phyloP scores from a whole-genome alignment of 2,888 invertebrate species.

The Drosophila pegasa region DNA sequence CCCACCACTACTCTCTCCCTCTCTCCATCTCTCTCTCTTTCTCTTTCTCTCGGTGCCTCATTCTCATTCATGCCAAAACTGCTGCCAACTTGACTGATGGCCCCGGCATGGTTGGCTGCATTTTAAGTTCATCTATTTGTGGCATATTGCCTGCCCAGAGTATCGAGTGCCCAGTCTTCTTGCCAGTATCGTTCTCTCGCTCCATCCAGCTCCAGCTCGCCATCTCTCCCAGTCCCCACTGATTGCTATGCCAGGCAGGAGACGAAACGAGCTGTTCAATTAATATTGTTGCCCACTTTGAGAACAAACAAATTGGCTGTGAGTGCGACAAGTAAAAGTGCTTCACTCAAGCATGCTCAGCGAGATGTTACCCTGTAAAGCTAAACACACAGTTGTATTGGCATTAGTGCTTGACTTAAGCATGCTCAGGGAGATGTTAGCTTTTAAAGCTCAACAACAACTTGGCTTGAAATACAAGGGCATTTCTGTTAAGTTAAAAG shows the following conservation, averaged over 20 bases:
- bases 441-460: too few relatives aligned
- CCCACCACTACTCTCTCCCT: conserved; percentile 36
- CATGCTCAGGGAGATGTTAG: too few relatives aligned
- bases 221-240: not conserved
- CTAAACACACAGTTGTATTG: too few relatives aligned
- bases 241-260: conserved; percentile 51
- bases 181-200: not conserved
- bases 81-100: conserved; percentile 71
- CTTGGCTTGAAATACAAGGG: too few relatives aligned
- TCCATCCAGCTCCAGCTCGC: too few relatives aligned
- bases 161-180: conserved; percentile 6
- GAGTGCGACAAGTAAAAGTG: conserved; percentile 20
- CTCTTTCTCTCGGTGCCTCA: conserved; percentile 48
- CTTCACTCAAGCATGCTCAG: conserved; percentile 23
- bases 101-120: conserved; percentile 80
- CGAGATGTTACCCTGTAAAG: not conserved
- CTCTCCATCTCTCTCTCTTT: not conserved
- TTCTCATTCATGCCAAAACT: conserved; percentile 75
- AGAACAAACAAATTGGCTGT: conserved; percentile 55
- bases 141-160: conserved; percentile 61
- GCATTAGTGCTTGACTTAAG: too few relatives aligned
- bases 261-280: conserved; percentile 67
- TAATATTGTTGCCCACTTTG: conserved; percentile 57
- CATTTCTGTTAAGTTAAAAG: too few relatives aligned
- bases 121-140: conserved; percentile 80